Conservation (phyloP, 2,113 vertebrate genomes). For the Cavia porcellus region DNA sequence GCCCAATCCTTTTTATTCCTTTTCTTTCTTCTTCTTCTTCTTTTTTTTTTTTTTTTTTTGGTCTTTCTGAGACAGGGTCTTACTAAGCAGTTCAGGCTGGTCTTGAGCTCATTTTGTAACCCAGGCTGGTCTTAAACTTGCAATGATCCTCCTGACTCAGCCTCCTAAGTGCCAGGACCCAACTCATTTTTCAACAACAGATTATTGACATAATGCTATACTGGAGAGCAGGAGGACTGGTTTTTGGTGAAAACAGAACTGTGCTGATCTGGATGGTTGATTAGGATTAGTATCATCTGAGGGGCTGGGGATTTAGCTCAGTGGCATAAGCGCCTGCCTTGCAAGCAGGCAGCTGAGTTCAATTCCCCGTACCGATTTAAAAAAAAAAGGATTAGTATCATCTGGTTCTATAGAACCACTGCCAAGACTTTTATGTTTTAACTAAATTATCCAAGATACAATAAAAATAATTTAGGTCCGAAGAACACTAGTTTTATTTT, state of each 20-base stretch:
- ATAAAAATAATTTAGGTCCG: slow-evolving; percentile 25
- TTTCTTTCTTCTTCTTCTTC: too few species aligned
- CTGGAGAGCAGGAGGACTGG: background rate
- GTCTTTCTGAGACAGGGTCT: too few species aligned
- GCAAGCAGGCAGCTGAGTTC: too few species aligned
- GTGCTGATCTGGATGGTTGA: background rate
- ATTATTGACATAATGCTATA: background rate
- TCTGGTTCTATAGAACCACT: background rate
- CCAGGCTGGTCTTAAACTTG: too few species aligned
- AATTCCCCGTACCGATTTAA: too few species aligned
- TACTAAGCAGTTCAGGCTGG: too few species aligned
- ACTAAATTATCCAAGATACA: slow-evolving; percentile 51
- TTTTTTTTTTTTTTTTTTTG: too few species aligned
- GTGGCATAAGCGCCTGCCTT: too few species aligned
- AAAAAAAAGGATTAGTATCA: background rate
- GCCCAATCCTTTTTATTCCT: background rate
- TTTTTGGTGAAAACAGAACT: slow-evolving; percentile 28
- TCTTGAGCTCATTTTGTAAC: too few species aligned
- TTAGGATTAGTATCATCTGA: background rate
- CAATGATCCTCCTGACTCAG: too few species aligned
- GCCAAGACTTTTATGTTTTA: slow-evolving; percentile 16
- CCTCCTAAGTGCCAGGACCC: too few species aligned
- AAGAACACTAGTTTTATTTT: background rate
- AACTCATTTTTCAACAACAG: background rate
- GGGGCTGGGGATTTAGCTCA: too few species aligned